Evolutionary conservation across 2,888 invertebrate genomes (phyloP).

Genomic region (Amblyjoppa fuscipennis): DNA sequence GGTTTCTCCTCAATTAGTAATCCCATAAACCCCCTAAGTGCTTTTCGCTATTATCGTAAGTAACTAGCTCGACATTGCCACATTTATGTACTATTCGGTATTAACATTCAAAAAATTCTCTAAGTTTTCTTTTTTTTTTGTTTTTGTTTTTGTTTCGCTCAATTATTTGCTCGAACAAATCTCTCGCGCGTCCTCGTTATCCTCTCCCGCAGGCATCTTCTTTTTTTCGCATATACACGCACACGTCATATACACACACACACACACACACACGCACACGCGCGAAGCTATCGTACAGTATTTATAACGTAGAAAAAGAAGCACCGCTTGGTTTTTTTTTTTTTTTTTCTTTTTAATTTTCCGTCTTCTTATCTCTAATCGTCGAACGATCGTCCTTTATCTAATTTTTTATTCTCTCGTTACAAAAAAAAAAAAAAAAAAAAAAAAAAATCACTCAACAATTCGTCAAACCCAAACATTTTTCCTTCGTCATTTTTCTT

Average conservation of each 20-base stretch:
- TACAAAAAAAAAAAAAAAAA: neutral
- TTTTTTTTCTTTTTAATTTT: constrained; percentile 14
- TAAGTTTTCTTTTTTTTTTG: constrained; percentile 8
- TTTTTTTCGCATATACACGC: neutral
- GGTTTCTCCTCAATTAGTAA: constrained; percentile 48
- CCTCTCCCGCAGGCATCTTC: constrained; percentile 1
- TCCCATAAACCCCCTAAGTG: constrained; percentile 63
- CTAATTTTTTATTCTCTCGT: neutral
- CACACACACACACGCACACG: constrained; percentile 29
- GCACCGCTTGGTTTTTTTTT: constrained; percentile 76
- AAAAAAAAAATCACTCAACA: constrained; percentile 11
- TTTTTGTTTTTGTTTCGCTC: constrained; percentile 8
- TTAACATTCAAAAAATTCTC: constrained; percentile 51
- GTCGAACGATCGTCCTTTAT: constrained; percentile 19
- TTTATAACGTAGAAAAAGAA: constrained; percentile 81
- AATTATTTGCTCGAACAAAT: constrained; percentile 29
- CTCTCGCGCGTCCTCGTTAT: constrained; percentile 13
- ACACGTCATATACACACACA: constrained; percentile 18
- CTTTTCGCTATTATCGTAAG: constrained; percentile 73
- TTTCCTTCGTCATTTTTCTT: constrained; percentile 29
- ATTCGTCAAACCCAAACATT: constrained; percentile 42
- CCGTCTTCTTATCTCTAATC: neutral
- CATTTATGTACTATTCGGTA: constrained; percentile 75
- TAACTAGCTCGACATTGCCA: constrained; percentile 84
- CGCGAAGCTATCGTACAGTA: constrained; percentile 77